Evolutionary conservation across 2,888 invertebrate genomes (phyloP), one percentile per base, ranked within the genome.

Genomic region (Aphidius colemani): DNA sequence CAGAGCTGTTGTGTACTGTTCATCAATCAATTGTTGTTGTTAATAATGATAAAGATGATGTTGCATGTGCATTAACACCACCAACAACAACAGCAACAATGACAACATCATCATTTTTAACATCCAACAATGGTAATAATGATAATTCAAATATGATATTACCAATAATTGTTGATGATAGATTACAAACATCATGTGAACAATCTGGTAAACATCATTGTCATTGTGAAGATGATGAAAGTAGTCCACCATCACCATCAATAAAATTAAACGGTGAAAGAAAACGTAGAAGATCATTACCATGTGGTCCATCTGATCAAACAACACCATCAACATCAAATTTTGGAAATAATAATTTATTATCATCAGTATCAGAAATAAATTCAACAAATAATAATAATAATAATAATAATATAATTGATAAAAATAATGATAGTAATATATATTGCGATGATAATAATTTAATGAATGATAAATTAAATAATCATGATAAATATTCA

Each of bases 131-230:
- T 30, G 5, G 5, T 30, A 30, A 5, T 5, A 30, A 30, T 30
- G 30, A 30, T 30, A 66, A 75, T n/a, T 77, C 76, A 63, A 67
- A 66, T 66, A 75, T 78, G 51, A 75, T 79, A 13, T 70, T 80
- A 65, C 81, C 78, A 77, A 75, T 75, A 61, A 68, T 89, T 51
- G 82, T 91, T 10, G 91, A 91, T 74, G 91, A 92, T 73, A 84
- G 91, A 69, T 88, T 91, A 87, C 87, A 88, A 70, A 88, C 88
- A 0, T 84, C 86, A 0, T 92, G 92, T 81, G 89, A 88, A 70
- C 87, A 89, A 70, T 90, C 87, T 65, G 92, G 91, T 0, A 92
- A 91, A 78, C 92, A 92, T 78, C 89, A 89, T 69, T 93, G 92
- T 81, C 88, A 86, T 62, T 90, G 90, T 75, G 88, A 90, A 71